Percentiles rank a stretch among this genome's conserved stretches.
These are phyloP conservation scores for Geotrypetes seraphini DNA, from an alignment of 2,797 vertebrate species.

Conservation along the genomic window DNA sequence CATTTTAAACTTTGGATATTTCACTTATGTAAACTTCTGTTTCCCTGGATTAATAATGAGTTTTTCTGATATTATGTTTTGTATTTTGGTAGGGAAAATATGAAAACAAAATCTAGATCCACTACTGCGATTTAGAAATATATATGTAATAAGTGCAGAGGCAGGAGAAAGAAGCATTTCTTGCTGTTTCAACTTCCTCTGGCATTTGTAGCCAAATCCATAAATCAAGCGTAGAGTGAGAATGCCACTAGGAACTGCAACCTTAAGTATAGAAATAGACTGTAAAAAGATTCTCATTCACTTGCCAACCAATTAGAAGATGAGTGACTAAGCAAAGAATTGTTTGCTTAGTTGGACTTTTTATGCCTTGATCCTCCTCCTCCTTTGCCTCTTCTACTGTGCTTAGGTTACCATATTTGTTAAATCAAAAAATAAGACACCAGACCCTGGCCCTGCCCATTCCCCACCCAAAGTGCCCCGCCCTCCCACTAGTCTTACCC, in stretches of 20 bases:
- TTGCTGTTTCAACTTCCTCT: conserved; percentile 23
- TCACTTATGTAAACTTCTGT: not conserved
- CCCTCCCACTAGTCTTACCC: no score
- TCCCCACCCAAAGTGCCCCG: no score
- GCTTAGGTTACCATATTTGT: no score
- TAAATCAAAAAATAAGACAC: no score
- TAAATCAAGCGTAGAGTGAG: conserved; percentile 32
- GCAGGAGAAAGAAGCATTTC: conserved; percentile 12
- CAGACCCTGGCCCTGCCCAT: no score
- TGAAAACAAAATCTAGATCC: not conserved
- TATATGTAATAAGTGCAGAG: conserved; percentile 21
- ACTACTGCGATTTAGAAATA: not conserved
- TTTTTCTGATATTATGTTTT: not conserved
- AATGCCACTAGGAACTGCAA: conserved; percentile 26
- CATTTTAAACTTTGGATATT: not conserved
- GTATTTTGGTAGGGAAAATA: not conserved
- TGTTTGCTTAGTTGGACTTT: conserved; percentile 67
- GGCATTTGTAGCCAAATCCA: conserved; percentile 37
- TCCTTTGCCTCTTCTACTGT: no score
- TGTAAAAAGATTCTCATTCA: conserved; percentile 58
- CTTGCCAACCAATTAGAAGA: conserved; percentile 77
- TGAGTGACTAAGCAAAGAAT: conserved; percentile 90
- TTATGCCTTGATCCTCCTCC: no score
- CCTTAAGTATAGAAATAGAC: conserved; percentile 42
- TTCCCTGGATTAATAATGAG: not conserved